These are phyloP conservation scores for Aphidius ervi DNA, from an alignment of 1,140 invertebrate genomes.

Conservation along the genomic window DNA sequence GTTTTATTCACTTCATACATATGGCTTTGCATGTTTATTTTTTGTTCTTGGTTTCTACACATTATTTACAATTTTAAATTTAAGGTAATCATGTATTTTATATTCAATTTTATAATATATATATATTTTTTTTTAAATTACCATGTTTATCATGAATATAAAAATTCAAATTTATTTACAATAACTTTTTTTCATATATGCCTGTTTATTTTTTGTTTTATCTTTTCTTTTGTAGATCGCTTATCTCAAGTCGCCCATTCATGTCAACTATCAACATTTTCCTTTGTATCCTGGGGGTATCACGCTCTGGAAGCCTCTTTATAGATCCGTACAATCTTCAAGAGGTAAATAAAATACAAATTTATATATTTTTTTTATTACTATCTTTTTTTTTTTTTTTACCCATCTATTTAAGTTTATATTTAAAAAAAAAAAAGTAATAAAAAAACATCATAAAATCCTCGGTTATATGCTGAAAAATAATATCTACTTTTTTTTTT, in stretches of 20 bases:
- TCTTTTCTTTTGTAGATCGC: slow-evolving; percentile 49
- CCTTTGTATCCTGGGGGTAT: slow-evolving; percentile 58
- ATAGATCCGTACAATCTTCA: slow-evolving; percentile 61
- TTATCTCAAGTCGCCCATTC: slow-evolving; percentile 57
- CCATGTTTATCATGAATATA: background rate
- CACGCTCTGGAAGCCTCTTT: slow-evolving; percentile 55
- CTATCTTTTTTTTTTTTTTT: background rate
- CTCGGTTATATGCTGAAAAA: no score
- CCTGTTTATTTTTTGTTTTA: background rate
- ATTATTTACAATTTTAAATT: slow-evolving; percentile 61
- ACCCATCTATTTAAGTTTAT: no score
- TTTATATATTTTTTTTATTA: background rate
- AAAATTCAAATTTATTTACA: background rate
- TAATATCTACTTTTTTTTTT: no score
- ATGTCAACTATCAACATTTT: slow-evolving; percentile 64
- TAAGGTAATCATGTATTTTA: slow-evolving; percentile 50
- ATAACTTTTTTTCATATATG: no score
- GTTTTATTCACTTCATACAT: slow-evolving; percentile 58
- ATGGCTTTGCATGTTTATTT: slow-evolving; percentile 60
- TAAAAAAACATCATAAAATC: no score
- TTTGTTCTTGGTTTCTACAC: slow-evolving; percentile 61
- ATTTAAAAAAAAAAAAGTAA: no score
- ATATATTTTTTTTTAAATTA: background rate
- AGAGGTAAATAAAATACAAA: slow-evolving; percentile 42
- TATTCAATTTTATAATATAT: background rate